Evolutionary conservation across 2,888 invertebrate genomes (phyloP), one percentile per base, ranked within the genome.

Genomic region (Hypomecis punctinalis): DNA sequence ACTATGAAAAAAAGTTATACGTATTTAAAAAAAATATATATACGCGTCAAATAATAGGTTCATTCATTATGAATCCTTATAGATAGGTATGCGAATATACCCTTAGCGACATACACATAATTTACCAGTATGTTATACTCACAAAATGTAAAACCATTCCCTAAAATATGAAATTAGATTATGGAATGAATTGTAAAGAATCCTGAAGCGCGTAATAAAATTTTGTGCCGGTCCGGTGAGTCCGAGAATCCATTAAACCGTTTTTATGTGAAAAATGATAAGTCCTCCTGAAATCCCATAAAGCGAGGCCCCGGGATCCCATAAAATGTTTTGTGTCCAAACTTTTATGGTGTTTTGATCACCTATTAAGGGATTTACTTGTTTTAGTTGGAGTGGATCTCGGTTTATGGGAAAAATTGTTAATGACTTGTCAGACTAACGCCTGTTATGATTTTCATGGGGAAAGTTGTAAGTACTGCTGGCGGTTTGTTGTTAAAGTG

Each of bases 241-340:
- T 65, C 65, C 57, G 76, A 77, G 73, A 75, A 76, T 73, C 81
- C 81, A 84, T 85, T 85, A 87, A 82, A 83, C 71, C 54, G 77
- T 73, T 77, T 87, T 89, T 89, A 89, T 82, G 84, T 75, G 76
- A 74, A 81, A 85, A 85, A 89, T 88, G 85, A 89, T 89, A 87
- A 88, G 84, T 85, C 82, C 81, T 76, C 80, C 79, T 83, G 79
- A 84, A 85, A 86, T 83, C 82, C 78, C 73, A 86, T 87, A 85
- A 88, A 88, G 81, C 45, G 76, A 77, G 77, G 75, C 72, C 79
- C 72, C 40, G 13, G 64, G 47, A 76, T 70, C 74, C 72, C 78
- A 77, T 86, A 85, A 85, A 82, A 74, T 85, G 77, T 82, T 84
- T 84, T 80, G 81, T 82, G 74, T 72, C 75, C 72, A 72, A 75